Conservation (phyloP, 2,797 vertebrate species). For the Sebastes reedi region DNA sequence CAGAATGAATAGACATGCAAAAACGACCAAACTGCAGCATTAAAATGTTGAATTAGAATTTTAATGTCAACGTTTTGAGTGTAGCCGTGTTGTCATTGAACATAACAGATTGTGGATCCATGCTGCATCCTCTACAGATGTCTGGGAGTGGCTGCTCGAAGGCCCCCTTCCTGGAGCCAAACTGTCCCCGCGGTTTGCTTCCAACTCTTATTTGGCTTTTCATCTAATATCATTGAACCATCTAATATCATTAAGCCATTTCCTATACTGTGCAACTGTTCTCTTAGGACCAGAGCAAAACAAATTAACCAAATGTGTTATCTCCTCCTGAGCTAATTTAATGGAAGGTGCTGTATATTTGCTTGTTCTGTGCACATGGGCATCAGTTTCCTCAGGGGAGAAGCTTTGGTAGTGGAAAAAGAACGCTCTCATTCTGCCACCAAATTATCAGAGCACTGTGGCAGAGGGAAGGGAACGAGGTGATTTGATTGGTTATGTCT, state of each 20-base stretch:
- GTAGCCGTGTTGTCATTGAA: background rate
- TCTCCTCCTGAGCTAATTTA: conserved; percentile 30
- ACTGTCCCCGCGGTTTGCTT: background rate
- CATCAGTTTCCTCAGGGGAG: conserved; percentile 28
- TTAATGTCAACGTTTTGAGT: too few relatives aligned
- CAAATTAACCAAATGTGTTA: conserved; percentile 42
- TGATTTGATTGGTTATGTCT: conserved; percentile 38
- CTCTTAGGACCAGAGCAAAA: conserved; percentile 12
- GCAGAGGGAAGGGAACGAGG: background rate
- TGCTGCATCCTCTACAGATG: background rate
- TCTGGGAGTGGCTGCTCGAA: background rate
- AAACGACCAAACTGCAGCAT: too few relatives aligned
- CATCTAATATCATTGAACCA: conserved; percentile 27
- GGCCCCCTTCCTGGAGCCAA: background rate
- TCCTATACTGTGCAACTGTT: conserved; percentile 14
- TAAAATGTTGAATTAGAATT: too few relatives aligned
- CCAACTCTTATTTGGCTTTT: conserved; percentile 14
- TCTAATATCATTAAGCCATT: conserved; percentile 23
- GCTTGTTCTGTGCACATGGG: conserved; percentile 11
- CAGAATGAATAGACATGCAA: too few relatives aligned
- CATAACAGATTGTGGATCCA: background rate
- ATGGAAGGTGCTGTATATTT: conserved; percentile 33
- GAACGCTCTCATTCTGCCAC: conserved; percentile 10
- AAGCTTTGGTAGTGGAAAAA: conserved; percentile 28
- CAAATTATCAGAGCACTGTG: conserved; percentile 23